Percentiles rank a stretch among this genome's conserved stretches.
These are phyloP conservation scores for Apus apus DNA, from an alignment of 2,113 vertebrate species.

Conservation along the genomic window DNA sequence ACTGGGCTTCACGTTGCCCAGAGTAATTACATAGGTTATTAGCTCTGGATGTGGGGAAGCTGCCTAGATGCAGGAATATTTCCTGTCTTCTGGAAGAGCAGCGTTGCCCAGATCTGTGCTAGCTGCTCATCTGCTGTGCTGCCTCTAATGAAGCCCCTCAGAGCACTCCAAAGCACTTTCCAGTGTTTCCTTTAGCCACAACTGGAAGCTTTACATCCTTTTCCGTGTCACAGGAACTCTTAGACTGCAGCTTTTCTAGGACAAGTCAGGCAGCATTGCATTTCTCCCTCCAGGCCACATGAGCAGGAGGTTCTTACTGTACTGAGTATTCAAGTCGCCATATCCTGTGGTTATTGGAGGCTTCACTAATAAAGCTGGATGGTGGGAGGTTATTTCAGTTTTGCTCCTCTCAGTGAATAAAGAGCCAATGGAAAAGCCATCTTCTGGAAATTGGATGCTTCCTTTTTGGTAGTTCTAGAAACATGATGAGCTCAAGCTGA, in stretches of 20 bases:
- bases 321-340: background rate
- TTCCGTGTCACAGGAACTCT: background rate
- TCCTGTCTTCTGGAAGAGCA: background rate
- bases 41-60: background rate
- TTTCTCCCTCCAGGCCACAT: background rate
- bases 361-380: background rate
- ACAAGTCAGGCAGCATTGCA: background rate
- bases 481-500: background rate
- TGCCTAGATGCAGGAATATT: background rate
- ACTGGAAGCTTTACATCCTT: background rate
- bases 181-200: background rate
- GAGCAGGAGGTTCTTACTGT: background rate
- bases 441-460: background rate
- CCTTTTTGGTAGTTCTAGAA: background rate
- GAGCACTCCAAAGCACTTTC: background rate
- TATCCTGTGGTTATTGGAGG: background rate
- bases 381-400: background rate
- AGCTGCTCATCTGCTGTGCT: background rate
- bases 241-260: background rate
- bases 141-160: background rate
- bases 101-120: background rate
- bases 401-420: background rate
- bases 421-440: background rate
- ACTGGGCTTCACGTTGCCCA: background rate
- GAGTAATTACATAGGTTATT: background rate